Base-by-base conservation (phyloP, 2,797 vertebrate species). In the Poeciliopsis paucimaculata region DNA sequence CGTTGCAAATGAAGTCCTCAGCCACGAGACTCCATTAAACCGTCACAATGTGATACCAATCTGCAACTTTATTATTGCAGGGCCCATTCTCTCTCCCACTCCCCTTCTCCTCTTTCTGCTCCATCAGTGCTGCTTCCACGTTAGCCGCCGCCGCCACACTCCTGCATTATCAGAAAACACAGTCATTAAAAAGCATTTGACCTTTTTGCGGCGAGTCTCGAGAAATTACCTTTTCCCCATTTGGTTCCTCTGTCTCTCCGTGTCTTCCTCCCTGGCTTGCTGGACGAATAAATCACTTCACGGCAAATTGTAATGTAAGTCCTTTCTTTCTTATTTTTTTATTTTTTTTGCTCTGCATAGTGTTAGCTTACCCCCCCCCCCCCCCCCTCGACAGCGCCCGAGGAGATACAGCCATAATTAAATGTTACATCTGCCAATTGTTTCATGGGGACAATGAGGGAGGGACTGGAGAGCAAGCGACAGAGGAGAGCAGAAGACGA, bases 121-220 rank as follows among this genome's bases (percentile, higher is more conserved):
- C 70, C 83, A 68, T 66, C 74, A 51, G 55, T 77, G 31, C 66
- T 64, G 70, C 81, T 15, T 46, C 78, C 84, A 71, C 81, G 82
- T 77, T 80, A 84, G 84, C 79, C 62, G 34, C 18, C 47, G 49
- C 49, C 8, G 72, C 85, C 62, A 53, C 86, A 83, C 92, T 93
- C 92, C 87, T 81, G 89, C 90, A 94, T 95, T 96, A 95, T 96
- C 94, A 94, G 93, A 94, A 95, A 95, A 96, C 95, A 95, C 93
- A 94, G 94, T 95, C 95, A 96, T 96, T 96, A 96, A 96, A 96
- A 96, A 95, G 93, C 94, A 93, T 96, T 96, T 96, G 95, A 96
- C 95, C 95, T 96, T 96, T 96, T 95, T 95, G 92, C 82, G 93
- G 93, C 85, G 90, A 94, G 90, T 93, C 94, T 92, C 84, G 85